Conservation (phyloP, 2,113 vertebrate species). For the Anhinga rufa region DNA sequence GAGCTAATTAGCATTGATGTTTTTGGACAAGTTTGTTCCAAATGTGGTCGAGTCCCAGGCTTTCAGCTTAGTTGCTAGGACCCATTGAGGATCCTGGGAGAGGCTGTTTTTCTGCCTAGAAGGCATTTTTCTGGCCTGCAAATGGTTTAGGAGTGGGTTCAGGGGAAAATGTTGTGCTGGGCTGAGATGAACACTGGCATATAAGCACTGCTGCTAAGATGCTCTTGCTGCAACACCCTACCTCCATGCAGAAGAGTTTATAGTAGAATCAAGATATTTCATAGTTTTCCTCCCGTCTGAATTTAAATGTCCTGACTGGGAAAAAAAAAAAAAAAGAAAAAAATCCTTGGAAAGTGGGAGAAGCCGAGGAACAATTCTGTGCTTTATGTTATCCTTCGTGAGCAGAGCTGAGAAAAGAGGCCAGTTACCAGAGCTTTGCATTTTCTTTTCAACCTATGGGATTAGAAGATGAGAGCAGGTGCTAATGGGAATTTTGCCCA, state of each 20-base stretch:
- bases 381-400: background rate
- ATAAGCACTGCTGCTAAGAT: background rate
- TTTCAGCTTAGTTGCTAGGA: conserved; percentile 40
- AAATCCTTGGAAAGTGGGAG: background rate
- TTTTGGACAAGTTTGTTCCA: conserved; percentile 59
- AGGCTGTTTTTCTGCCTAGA: conserved; percentile 12
- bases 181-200: background rate
- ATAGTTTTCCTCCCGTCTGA: background rate
- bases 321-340: rapidly evolving
- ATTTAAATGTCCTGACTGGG: background rate
- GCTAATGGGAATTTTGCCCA: background rate
- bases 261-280: background rate
- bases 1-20: conserved; percentile 68
- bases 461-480: conserved; percentile 28
- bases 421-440: background rate
- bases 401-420: background rate
- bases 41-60: conserved; percentile 32
- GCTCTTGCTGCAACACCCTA: background rate
- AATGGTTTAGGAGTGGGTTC: background rate
- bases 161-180: background rate
- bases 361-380: background rate
- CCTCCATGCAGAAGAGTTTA: background rate
- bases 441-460: conserved; percentile 18
- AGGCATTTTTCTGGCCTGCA: background rate
- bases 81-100: background rate